Base-by-base conservation (phyloP, 2,888 invertebrate species). In the Agrotis puta region DNA sequence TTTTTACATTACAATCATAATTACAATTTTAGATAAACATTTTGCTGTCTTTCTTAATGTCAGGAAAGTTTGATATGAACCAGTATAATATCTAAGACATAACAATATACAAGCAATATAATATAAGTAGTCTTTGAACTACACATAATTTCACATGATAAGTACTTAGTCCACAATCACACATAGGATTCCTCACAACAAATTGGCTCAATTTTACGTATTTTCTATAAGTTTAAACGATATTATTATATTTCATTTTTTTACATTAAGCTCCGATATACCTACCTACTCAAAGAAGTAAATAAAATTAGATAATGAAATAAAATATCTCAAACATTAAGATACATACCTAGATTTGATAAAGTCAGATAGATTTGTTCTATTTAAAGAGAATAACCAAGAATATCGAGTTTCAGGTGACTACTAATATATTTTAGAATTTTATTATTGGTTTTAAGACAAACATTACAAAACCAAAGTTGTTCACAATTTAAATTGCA, bases 21-120 rank as follows among this genome's bases (percentile, higher is more conserved):
- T 63, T 68, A 77, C 51, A 77, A 20, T 66, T 67, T 77, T 20
- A 74, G 56, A 68, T 61, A 68, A 56, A 58, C 27, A 13, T 33
- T 67, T 76, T 70, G 63, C 64, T 70, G 71, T 66, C 59, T 74
- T 80, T 51, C 11, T 56, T 65, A 58, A 63, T 54, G 59, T 74
- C 72, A 79, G 85, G 85, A 81, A 85, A 85, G 85, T 79, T 77
- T 78, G 82, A 80, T 85, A 83, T 82, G 77, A 82, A 22, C 65
- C 61, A 67, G 74, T 71, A 27, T 71, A 45, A 48, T 74, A 50
- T 65, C 63, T 71, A 65, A 64, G 48, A 66, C 51, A 64, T 61
- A 64, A 64, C n/a, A n/a, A n/a, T n/a, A n/a, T n/a, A 69, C 69
- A 79, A 68, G 61, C 47, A 74, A 63, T 69, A 65, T 59, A 22